phyloP scores from a whole-genome alignment of 2,113 vertebrate genomes.

The Odontesthes bonariensis region DNA sequence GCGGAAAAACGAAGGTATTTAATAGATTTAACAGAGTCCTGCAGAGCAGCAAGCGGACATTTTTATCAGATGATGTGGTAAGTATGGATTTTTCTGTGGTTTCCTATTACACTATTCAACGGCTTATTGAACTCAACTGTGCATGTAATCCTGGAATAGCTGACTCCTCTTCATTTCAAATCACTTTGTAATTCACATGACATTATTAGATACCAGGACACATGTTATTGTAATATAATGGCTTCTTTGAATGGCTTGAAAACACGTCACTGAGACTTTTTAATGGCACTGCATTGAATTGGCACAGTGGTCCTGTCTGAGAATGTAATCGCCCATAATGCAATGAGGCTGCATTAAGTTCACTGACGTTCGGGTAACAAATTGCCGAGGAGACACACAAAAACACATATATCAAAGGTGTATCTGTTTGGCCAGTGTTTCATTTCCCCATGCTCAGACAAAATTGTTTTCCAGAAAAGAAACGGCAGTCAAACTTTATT shows the following conservation, averaged over 20 bases:
- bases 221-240: constrained; percentile 67
- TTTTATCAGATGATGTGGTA: constrained; percentile 74
- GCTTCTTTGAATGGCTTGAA: constrained; percentile 57
- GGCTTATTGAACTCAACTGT: constrained; percentile 73
- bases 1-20: constrained; percentile 53
- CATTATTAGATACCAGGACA: constrained; percentile 67
- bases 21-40: constrained; percentile 71
- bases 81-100: constrained; percentile 76
- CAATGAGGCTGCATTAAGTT: constrained; percentile 42
- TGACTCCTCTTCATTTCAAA: constrained; percentile 72
- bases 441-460: background rate
- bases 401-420: background rate
- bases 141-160: constrained; percentile 73
- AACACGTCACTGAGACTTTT: constrained; percentile 44
- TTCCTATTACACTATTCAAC: constrained; percentile 69
- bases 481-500: constrained; percentile 1
- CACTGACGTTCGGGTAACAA: constrained; percentile 37
- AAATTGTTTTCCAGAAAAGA: background rate
- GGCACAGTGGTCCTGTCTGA: constrained; percentile 24
- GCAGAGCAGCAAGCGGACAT: constrained; percentile 63
- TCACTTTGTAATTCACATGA: constrained; percentile 68
- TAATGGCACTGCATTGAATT: constrained; percentile 36
- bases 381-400: constrained; percentile 11
- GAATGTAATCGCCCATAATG: constrained; percentile 32
- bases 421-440: background rate